Evolutionary conservation across 2,113 vertebrate genomes (phyloP).

Genomic region (Jacana jacana): DNA sequence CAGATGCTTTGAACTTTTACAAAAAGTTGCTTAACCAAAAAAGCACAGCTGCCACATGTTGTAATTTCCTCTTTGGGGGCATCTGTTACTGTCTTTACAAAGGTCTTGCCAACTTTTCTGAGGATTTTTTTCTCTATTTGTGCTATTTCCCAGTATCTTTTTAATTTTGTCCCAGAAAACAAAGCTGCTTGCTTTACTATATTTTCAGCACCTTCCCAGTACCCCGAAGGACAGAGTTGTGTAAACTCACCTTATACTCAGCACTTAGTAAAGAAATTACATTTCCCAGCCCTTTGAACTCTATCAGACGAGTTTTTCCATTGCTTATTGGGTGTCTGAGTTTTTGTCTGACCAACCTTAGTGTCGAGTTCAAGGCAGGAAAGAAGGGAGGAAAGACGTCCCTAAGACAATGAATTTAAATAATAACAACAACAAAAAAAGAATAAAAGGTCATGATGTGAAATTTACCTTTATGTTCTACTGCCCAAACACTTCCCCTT

Average conservation of each 20-base stretch:
- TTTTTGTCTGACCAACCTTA: not conserved
- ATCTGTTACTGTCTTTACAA: constrained; percentile 54
- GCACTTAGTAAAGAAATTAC: not conserved
- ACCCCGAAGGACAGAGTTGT: not conserved
- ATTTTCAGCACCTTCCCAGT: constrained; percentile 38
- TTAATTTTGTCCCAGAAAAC: not conserved
- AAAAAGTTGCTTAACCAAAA: constrained; percentile 71
- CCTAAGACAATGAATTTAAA: not conserved
- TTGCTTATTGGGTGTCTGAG: not conserved
- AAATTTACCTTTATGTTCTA: not conserved
- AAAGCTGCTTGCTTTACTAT: not conserved
- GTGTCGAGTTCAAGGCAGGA: not conserved
- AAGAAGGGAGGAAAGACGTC: not conserved
- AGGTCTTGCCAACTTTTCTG: constrained; percentile 8
- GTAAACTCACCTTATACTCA: not conserved
- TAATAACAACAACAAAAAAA: not conserved
- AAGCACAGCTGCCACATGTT: constrained; percentile 68
- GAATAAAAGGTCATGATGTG: not conserved
- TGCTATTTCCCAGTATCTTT: not conserved
- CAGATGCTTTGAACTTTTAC: constrained; percentile 77
- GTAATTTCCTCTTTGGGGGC: constrained; percentile 76
- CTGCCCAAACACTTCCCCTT: not conserved
- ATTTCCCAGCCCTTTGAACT: not conserved
- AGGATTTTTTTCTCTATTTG: not conserved
- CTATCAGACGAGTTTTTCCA: not conserved